These are phyloP conservation scores for Drosophila cognata DNA, from an alignment of 2,888 invertebrate genomes.

Conservation along the genomic window DNA sequence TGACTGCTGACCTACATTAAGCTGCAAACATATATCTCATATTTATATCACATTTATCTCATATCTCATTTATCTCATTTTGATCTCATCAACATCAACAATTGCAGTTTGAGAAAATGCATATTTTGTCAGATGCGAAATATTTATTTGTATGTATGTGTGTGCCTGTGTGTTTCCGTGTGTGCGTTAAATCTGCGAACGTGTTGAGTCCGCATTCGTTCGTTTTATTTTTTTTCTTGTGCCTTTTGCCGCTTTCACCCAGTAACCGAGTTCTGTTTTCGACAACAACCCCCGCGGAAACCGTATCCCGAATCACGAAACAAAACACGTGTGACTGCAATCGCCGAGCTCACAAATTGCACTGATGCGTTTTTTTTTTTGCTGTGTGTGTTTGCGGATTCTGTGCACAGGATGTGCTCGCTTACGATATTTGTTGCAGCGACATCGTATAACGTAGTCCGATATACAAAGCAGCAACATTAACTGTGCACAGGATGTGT, in stretches of 20 bases:
- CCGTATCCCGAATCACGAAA: neutral
- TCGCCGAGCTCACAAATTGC: slow-evolving; percentile 75
- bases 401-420: slow-evolving; percentile 62
- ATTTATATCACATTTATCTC: slow-evolving; percentile 10
- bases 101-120: slow-evolving; percentile 46
- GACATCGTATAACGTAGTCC: slow-evolving; percentile 65
- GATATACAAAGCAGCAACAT: slow-evolving; percentile 41
- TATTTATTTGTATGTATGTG: slow-evolving; percentile 3
- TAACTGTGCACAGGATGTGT: slow-evolving; percentile 58
- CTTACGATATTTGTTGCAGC: slow-evolving; percentile 38
- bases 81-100: slow-evolving; percentile 41
- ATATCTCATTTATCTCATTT: slow-evolving; percentile 31
- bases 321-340: slow-evolving; percentile 59
- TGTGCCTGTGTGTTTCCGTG: slow-evolving; percentile 14
- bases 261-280: slow-evolving; percentile 80
- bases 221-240: slow-evolving; percentile 29
- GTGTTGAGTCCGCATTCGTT: slow-evolving; percentile 40
- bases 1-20: slow-evolving; percentile 70
- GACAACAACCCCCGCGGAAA: slow-evolving; percentile 55
- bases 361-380: slow-evolving; percentile 62
- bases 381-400: slow-evolving; percentile 67
- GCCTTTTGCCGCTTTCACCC: slow-evolving; percentile 75
- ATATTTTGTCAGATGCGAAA: slow-evolving; percentile 35
- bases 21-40: slow-evolving; percentile 23
- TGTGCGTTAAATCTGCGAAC: slow-evolving; percentile 13